Base-by-base conservation (phyloP, 2,888 invertebrate genomes). In the Acrobasis consociella region DNA sequence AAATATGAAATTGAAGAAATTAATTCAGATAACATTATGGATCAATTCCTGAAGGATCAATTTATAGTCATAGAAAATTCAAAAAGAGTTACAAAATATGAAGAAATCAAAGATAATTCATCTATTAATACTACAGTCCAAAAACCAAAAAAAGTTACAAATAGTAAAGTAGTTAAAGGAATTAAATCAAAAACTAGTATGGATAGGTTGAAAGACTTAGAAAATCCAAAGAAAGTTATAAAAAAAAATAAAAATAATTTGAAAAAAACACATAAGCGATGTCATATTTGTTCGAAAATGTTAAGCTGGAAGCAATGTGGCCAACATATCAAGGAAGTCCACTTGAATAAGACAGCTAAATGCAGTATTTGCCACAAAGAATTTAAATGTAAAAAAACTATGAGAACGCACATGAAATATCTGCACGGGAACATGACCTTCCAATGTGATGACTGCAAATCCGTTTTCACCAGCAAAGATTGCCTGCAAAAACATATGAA, bases 271-370 rank as follows among this genome's bases (percentile, higher is more conserved):
- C 31, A 52, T 2, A 65, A 65, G 10, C 9, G 64, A 22, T 76
- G 76, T 56, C 11, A 58, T 0, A 64, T 70, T 1, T 80, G 80
- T 42, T 37, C 63, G 0, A 77, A 73, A 58, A 58, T 62, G 0
- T 67, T 67, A 8, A 38, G 65, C 0, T 77, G 75, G 50, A 77
- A 70, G 60, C 31, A 7, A n/a, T 77, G 73, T 76, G 65, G 70
- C 9, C 52, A 58, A 0, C 81, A 81, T 17, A 70, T 72, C 64
- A 69, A 15, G 1, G 62, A 67, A 3, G 75, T 74, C 0, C 78
- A 80, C 13, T 31, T 62, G 0, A 17, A 58, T 0, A n/a, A 50
- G 0, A 58, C 49, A 5, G 63, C 66, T 0, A 52, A 60, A 38
- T 53, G 62, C 13, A 13, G 46, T 1, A 17, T 56, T 13, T 56